Percentiles rank a stretch among this genome's conserved stretches.
These are phyloP conservation scores for Spongia lamella DNA, from an alignment of 37 sponge, comb jelly and placozoan genomes.

Conservation along the genomic window DNA sequence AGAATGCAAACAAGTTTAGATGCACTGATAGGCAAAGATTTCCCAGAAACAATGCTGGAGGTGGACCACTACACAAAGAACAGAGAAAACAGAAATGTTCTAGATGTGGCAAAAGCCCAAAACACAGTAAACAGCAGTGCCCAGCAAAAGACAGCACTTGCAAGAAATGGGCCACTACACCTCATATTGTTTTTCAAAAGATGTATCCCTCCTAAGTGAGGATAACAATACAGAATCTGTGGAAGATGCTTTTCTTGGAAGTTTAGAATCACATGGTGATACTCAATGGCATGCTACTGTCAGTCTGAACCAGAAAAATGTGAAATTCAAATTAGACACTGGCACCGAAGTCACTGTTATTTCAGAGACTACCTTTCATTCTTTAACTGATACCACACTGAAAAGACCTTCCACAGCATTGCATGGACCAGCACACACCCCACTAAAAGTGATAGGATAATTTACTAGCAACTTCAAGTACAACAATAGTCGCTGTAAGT, in stretches of 20 bases:
- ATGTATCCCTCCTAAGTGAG: neutral
- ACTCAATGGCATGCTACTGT: neutral
- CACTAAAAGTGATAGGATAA: neutral
- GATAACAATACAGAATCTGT: neutral
- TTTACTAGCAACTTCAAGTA: neutral
- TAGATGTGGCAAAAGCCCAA: neutral
- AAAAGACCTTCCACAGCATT: neutral
- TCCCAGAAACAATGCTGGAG: no score
- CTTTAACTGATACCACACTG: neutral
- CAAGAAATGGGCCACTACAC: neutral
- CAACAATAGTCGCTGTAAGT: neutral
- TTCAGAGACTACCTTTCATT: neutral
- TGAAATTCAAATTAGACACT: constrained; percentile 6
- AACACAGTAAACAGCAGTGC: no score
- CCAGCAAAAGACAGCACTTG: no score
- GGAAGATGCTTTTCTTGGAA: neutral
- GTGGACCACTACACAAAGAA: no score
- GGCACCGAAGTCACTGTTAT: constrained; percentile 4
- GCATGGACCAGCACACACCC: neutral
- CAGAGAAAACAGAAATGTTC: neutral
- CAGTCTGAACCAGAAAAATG: neutral
- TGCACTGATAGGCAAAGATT: no score
- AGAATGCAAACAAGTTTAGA: no score
- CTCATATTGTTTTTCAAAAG: neutral
- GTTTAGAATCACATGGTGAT: no score